These are phyloP conservation scores for Apomyelois bistriatella DNA, from an alignment of 2,888 invertebrate species.

Conservation along the genomic window DNA sequence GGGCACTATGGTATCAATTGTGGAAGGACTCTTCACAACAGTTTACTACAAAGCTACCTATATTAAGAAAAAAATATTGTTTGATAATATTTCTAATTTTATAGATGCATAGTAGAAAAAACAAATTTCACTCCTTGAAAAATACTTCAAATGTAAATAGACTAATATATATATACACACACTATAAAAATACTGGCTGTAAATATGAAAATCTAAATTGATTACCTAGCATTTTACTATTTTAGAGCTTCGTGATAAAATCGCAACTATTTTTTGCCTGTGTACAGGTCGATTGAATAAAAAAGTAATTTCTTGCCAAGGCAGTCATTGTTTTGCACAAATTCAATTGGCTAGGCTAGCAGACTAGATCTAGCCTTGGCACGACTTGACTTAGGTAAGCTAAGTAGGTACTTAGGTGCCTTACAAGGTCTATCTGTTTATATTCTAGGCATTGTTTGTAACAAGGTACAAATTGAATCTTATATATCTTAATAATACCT, in stretches of 20 bases:
- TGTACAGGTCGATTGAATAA: neutral
- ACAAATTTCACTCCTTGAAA: no score
- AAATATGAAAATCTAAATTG: no score
- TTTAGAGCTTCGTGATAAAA: neutral
- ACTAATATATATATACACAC: no score
- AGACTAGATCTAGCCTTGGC: slow-evolving; percentile 12
- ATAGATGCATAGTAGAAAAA: no score
- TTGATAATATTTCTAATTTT: no score
- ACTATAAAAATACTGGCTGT: no score
- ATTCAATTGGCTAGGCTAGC: slow-evolving; percentile 9
- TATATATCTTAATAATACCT: neutral
- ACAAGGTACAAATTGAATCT: slow-evolving; percentile 8
- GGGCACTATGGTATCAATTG: no score
- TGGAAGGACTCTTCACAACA: no score
- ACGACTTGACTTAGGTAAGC: slow-evolving; percentile 5
- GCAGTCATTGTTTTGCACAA: slow-evolving; percentile 9
- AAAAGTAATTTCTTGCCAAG: neutral
- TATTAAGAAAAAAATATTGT: no score
- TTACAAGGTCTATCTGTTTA: slow-evolving; percentile 3
- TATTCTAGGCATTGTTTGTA: slow-evolving; percentile 4
- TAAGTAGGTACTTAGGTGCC: slow-evolving; percentile 10
- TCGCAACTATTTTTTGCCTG: neutral
- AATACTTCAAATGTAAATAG: no score
- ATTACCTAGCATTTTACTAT: no score
- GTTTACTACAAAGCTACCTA: no score